phyloP scores from a whole-genome alignment of 1,140 invertebrate species.

The Caenorhabditis inopinata region DNA sequence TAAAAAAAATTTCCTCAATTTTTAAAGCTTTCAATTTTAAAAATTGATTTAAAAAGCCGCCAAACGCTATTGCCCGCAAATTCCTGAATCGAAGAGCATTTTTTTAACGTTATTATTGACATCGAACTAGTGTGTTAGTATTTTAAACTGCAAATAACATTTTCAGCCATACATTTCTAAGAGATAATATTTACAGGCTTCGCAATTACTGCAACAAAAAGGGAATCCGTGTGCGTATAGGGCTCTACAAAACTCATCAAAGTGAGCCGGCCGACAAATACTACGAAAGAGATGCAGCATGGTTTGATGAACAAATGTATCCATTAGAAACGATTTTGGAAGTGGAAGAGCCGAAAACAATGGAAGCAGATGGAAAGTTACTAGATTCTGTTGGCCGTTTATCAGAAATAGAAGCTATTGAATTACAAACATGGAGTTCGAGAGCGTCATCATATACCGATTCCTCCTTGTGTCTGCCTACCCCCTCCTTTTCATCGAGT shows the following conservation, averaged over 20 bases:
- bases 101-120: no score
- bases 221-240: neutral
- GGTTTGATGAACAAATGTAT: neutral
- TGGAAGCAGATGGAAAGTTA: conserved; percentile 2
- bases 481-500: neutral
- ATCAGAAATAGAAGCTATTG: neutral
- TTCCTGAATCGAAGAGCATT: no score
- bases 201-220: conserved; percentile 20
- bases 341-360: neutral
- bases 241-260: neutral
- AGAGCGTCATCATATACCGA: neutral
- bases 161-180: no score
- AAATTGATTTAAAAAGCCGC: no score
- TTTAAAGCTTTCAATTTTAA: no score
- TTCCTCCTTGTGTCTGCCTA: neutral
- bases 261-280: conserved; percentile 6
- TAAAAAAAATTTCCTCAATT: no score
- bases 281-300: neutral
- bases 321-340: neutral
- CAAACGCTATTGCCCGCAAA: no score
- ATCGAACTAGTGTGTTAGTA: no score
- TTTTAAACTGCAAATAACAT: no score
- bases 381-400: neutral
- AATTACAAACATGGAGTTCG: neutral
- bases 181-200: neutral